Conservation (phyloP, 2,888 invertebrate genomes). For the Eurytoma californica region DNA sequence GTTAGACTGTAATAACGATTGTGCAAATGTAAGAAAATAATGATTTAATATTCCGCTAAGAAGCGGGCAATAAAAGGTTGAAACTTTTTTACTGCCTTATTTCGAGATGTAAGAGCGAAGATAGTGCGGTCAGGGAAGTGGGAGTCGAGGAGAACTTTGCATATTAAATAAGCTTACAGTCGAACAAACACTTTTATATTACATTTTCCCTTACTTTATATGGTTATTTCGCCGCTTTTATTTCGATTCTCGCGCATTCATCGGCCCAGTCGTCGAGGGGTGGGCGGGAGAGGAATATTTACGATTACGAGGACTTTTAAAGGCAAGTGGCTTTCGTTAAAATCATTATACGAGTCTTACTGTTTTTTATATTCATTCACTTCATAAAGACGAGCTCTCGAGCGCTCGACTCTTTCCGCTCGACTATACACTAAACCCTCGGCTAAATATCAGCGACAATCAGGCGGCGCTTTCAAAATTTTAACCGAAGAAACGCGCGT, state of each 20-base stretch:
- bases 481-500: neutral
- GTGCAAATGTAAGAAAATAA: constrained; percentile 56
- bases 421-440: too few species aligned
- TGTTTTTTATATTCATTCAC: constrained; percentile 48
- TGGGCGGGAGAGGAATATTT: constrained; percentile 36
- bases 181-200: constrained; percentile 56
- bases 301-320: constrained; percentile 52
- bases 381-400: constrained; percentile 45
- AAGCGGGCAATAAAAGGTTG: constrained; percentile 52
- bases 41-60: constrained; percentile 55
- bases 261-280: constrained; percentile 11
- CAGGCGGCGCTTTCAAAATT: constrained; percentile 8
- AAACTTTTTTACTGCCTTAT: constrained; percentile 53
- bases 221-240: constrained; percentile 41
- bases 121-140: constrained; percentile 20
- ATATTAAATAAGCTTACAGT: constrained; percentile 54
- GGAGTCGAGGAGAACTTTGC: constrained; percentile 44
- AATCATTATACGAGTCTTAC: constrained; percentile 46
- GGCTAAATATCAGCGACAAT: constrained; percentile 6
- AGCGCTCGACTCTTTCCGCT: constrained; percentile 2
- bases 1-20: constrained; percentile 53
- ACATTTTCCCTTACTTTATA: constrained; percentile 49
- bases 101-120: constrained; percentile 48
- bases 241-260: constrained; percentile 45
- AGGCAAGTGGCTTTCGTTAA: constrained; percentile 48